Evolutionary conservation across 2,888 invertebrate genomes (phyloP).

Genomic region (Heliothis peltigera): DNA sequence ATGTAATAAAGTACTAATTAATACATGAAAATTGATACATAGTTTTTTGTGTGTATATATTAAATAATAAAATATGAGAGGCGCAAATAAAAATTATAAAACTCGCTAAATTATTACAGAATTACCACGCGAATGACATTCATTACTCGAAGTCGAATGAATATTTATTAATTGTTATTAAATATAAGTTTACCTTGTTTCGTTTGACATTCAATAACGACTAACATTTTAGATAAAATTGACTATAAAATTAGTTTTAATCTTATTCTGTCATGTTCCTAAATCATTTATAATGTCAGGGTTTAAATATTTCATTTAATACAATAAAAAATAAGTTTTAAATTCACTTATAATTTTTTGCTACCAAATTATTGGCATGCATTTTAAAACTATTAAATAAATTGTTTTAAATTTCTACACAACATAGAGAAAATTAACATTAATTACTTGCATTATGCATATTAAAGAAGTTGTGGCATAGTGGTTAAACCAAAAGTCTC

Average conservation of each 20-base stretch:
- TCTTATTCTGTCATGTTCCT: slow-evolving; percentile 17
- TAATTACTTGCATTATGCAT: no score
- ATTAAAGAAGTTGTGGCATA: no score
- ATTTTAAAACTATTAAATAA: neutral
- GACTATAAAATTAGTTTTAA: slow-evolving; percentile 6
- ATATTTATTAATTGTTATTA: slow-evolving; percentile 31
- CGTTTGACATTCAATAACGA: slow-evolving; percentile 37
- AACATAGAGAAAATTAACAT: neutral
- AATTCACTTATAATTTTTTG: neutral
- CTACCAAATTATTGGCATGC: neutral
- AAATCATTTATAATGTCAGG: slow-evolving; percentile 19
- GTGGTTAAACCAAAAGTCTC: no score
- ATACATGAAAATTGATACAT: slow-evolving; percentile 28
- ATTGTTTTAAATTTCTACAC: neutral
- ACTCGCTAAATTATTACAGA: slow-evolving; percentile 26
- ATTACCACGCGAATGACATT: slow-evolving; percentile 39
- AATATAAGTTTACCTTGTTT: slow-evolving; percentile 34
- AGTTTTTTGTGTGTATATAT: slow-evolving; percentile 3
- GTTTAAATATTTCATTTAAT: neutral
- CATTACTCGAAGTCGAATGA: slow-evolving; percentile 37
- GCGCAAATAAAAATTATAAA: slow-evolving; percentile 9
- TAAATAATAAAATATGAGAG: neutral
- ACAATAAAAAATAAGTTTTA: neutral
- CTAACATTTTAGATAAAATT: slow-evolving; percentile 39
- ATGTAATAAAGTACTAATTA: slow-evolving; percentile 21